Percentiles rank a stretch among this genome's conserved stretches.
These are phyloP conservation scores for Oophaga sylvatica DNA, from an alignment of 2,797 vertebrate genomes.

Conservation along the genomic window DNA sequence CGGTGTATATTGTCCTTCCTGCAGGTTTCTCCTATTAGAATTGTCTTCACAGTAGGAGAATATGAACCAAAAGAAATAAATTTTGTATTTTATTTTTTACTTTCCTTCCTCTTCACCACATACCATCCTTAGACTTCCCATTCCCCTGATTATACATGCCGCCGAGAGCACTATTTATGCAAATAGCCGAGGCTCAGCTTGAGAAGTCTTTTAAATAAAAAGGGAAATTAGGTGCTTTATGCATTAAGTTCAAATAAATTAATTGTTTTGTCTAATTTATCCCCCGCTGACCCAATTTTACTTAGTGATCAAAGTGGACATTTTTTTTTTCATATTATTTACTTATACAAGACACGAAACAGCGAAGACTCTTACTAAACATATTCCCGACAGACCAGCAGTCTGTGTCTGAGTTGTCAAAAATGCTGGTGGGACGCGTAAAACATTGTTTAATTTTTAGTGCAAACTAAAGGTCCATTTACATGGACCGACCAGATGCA, in stretches of 20 bases:
- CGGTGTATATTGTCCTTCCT: not conserved
- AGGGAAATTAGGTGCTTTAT: slow-evolving; percentile 16
- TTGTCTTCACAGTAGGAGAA: not conserved
- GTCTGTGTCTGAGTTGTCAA: not conserved
- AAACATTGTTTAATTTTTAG: too few species aligned
- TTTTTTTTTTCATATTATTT: not conserved
- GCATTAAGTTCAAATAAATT: slow-evolving; percentile 28
- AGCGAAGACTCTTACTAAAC: not conserved
- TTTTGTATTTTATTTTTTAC: not conserved
- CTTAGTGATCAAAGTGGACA: slow-evolving; percentile 28
- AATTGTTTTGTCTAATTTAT: slow-evolving; percentile 33
- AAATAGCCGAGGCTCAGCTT: not conserved
- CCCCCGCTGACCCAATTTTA: slow-evolving; percentile 13
- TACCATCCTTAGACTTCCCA: not conserved
- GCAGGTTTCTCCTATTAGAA: not conserved
- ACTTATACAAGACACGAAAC: not conserved
- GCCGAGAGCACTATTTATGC: slow-evolving; percentile 4
- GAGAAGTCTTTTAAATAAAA: slow-evolving; percentile 11
- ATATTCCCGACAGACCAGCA: not conserved
- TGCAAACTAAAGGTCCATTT: too few species aligned
- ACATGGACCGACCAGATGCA: too few species aligned
- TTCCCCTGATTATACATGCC: not conserved
- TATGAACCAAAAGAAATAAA: not conserved
- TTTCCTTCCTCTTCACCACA: not conserved
- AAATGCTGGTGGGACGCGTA: not conserved